These are phyloP conservation scores for Sinocyclocheilus rhinocerous DNA, from an alignment of 2,113 vertebrate species.

Conservation along the genomic window DNA sequence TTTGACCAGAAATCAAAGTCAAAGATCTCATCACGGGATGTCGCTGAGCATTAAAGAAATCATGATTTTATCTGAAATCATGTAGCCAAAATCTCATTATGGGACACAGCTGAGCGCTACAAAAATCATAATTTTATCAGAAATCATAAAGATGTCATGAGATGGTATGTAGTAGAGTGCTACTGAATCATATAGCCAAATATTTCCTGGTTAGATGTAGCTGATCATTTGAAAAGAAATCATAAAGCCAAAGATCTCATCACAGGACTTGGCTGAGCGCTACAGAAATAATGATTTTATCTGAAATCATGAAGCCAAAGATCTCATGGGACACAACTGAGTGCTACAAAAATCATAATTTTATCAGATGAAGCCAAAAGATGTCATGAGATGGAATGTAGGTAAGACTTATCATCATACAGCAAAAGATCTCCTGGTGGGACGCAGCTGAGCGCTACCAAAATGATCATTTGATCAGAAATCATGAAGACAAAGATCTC, in stretches of 20 bases:
- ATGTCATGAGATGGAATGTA: background rate
- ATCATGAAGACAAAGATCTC: background rate
- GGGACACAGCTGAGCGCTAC: background rate
- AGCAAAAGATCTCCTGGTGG: background rate
- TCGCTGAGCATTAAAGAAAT: no score
- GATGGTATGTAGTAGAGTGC: no score
- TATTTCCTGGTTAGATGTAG: no score
- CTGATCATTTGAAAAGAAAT: no score
- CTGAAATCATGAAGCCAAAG: background rate
- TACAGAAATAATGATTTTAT: background rate
- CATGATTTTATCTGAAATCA: background rate
- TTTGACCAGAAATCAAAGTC: background rate
- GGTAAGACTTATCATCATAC: background rate
- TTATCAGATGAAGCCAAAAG: background rate
- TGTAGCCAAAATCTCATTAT: background rate
- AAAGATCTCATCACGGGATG: background rate
- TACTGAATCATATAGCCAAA: no score
- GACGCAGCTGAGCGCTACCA: background rate
- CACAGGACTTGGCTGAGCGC: background rate
- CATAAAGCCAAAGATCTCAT: background rate
- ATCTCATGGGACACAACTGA: background rate
- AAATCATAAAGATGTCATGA: no score
- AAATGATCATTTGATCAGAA: background rate
- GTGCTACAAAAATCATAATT: background rate
- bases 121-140: background rate